Percentiles rank a stretch among this genome's conserved stretches.
phyloP scores from a whole-genome alignment of 2,797 vertebrate genomes.

The Hafferia zeledoni region DNA sequence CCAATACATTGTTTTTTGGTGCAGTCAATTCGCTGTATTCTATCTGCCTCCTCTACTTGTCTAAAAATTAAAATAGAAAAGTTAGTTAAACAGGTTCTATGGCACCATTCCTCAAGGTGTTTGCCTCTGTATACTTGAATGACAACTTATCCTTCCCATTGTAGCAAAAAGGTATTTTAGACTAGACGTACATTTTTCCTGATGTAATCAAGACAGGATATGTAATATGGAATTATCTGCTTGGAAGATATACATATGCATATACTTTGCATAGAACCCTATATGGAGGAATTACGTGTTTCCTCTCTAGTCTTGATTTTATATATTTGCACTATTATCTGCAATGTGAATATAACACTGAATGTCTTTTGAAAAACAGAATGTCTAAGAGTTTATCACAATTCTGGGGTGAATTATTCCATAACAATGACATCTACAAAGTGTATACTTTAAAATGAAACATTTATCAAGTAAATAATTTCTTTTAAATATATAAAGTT shows the following conservation, averaged over 20 bases:
- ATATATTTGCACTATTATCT: background rate
- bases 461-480: slow-evolving; percentile 55
- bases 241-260: background rate
- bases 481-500: slow-evolving; percentile 47
- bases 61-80: background rate
- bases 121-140: background rate
- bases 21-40: background rate
- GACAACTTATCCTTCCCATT: background rate
- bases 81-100: background rate
- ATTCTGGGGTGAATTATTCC: slow-evolving; percentile 50
- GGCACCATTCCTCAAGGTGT: background rate
- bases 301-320: background rate
- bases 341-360: background rate
- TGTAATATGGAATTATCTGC: background rate
- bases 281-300: background rate
- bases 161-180: background rate
- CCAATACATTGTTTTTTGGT: fast-evolving
- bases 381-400: background rate
- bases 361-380: slow-evolving; percentile 29
- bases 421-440: slow-evolving; percentile 59
- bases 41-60: background rate
- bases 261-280: background rate
- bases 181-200: background rate
- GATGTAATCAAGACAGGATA: background rate
- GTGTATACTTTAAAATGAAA: slow-evolving; percentile 33